Conservation (phyloP, 2,888 invertebrate genomes). For the Mycalesis mineus region DNA sequence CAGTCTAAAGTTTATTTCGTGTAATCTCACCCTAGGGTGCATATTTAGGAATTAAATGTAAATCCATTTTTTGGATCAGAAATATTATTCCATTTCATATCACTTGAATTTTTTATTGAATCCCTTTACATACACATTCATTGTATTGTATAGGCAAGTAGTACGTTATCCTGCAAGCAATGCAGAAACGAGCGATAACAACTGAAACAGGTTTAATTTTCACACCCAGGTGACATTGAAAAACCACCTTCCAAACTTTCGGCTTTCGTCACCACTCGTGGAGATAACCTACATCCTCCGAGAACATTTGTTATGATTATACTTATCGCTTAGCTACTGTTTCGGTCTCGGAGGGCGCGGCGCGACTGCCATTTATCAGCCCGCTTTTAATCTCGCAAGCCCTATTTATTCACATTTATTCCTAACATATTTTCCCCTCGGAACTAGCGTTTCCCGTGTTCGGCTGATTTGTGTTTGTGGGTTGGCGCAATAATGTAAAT, state of each 20-base stretch:
- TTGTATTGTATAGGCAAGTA: no score
- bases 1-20: no score
- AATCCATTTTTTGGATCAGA: no score
- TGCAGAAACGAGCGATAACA: no score
- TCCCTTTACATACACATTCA: no score
- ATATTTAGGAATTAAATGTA: no score
- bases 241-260: neutral
- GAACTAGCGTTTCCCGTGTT: conserved; percentile 67
- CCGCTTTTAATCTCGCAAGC: conserved; percentile 70
- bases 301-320: neutral
- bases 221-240: neutral
- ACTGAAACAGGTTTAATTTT: neutral
- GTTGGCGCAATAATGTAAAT: neutral
- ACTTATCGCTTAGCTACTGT: conserved; percentile 15
- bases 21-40: no score
- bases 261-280: no score
- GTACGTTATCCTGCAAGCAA: no score
- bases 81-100: no score
- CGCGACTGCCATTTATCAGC: conserved; percentile 59
- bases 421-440: conserved; percentile 69
- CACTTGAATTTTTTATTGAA: no score
- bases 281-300: neutral
- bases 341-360: conserved; percentile 19
- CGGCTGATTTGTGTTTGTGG: conserved; percentile 66
- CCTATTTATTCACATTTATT: conserved; percentile 75